Evolutionary conservation across 2,888 invertebrate species (phyloP), one percentile per base, ranked within the genome.

Genomic region (Aproaerema taeniolella): DNA sequence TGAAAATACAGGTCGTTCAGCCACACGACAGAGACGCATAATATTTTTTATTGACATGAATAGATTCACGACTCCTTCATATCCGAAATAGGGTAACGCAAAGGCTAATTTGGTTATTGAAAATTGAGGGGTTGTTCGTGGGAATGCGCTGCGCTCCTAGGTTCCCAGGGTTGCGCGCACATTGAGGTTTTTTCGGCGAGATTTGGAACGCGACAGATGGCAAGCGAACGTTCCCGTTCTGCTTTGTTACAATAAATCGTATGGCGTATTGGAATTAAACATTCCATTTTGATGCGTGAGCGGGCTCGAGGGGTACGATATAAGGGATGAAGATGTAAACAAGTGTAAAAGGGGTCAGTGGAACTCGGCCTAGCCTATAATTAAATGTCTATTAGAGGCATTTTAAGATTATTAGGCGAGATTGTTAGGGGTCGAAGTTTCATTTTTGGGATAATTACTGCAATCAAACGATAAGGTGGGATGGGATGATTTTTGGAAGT

Each of bases 101-200:
- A 87, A 86, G 83, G 85, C 86, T 87, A 87, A 87, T 87, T 87
- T 87, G 87, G 86, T 87, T 87, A 87, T 87, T 86, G 86, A 81
- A 83, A 82, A 85, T 85, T 81, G 85, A 82, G 87, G 87, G 87
- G 87, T 87, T 79, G 86, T 81, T 88, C 90, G 91, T 91, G 91
- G 90, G 91, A 91, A 91, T 88, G 87, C 86, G 81, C 76, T 80
- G 72, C 76, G 85, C 76, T 81, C 79, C 80, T 79, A 74, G 88
- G 90, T 91, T 91, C 91, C 90, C 90, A 91, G 87, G 87, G 87
- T 80, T 78, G 82, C 72, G 72, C 77, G 81, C 86, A 83, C 81
- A 83, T 83, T 83, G 79, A 77, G 81, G 52, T 80, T 83, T 83
- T 86, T 85, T 79, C 68, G 68, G 73, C 66, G 75, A 78, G 79